These are phyloP conservation scores for Microtus oregoni DNA, from an alignment of 2,113 vertebrate genomes.

Conservation along the genomic window DNA sequence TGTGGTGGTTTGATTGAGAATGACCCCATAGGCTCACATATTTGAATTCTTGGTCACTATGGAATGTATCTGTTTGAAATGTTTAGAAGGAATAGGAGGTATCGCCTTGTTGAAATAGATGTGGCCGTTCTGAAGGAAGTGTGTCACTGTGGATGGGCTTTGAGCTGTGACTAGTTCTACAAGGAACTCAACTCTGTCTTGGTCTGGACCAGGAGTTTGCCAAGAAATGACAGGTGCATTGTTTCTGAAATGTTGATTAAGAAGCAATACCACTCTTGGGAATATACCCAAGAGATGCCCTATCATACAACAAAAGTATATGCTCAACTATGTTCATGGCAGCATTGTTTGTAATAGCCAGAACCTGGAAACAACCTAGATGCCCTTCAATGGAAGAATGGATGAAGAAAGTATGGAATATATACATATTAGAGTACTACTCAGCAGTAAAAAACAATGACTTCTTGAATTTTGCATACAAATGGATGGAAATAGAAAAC, in stretches of 20 bases:
- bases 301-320: too few relatives aligned
- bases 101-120: background rate
- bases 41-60: background rate
- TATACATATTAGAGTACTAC: too few relatives aligned
- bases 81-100: background rate
- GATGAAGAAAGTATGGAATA: too few relatives aligned
- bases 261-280: too few relatives aligned
- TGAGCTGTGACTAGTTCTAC: background rate
- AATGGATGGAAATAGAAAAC: too few relatives aligned
- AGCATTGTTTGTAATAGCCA: too few relatives aligned
- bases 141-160: background rate
- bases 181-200: background rate
- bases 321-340: too few relatives aligned
- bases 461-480: too few relatives aligned
- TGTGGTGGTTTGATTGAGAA: background rate
- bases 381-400: too few relatives aligned
- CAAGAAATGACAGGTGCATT: background rate
- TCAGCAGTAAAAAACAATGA: too few relatives aligned
- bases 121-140: background rate
- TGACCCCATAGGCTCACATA: background rate
- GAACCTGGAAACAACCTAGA: too few relatives aligned
- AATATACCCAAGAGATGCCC: too few relatives aligned
- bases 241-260: slow-evolving; percentile 13
- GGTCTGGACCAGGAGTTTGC: background rate
- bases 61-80: background rate